Conservation (phyloP, 2,113 vertebrate species). For the Scatophagus argus region DNA sequence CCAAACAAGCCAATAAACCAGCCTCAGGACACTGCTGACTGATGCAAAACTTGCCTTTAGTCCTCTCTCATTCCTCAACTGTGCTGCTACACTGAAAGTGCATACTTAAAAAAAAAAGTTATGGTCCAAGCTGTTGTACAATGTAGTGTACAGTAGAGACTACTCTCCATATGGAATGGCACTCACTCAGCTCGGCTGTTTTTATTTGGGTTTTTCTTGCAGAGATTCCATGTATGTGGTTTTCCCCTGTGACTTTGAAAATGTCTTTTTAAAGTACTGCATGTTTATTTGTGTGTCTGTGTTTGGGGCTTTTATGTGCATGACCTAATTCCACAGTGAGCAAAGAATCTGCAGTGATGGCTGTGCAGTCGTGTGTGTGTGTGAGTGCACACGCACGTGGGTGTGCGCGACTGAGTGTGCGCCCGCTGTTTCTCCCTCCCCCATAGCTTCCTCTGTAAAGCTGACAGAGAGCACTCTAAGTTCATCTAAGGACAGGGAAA, state of each 20-base stretch:
- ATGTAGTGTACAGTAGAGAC: constrained; percentile 14
- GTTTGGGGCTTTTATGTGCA: constrained; percentile 68
- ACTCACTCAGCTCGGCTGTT: constrained; percentile 1
- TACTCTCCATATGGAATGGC: constrained; percentile 31
- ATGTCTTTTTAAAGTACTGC: constrained; percentile 48
- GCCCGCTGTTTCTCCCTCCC: constrained; percentile 57
- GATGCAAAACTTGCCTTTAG: constrained; percentile 59
- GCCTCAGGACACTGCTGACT: constrained; percentile 65
- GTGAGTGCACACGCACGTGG: background rate
- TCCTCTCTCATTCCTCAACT: constrained; percentile 49
- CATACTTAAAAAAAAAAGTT: constrained; percentile 19
- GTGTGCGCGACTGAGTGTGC: constrained; percentile 32
- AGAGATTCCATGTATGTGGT: constrained; percentile 43
- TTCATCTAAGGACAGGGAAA: constrained; percentile 91
- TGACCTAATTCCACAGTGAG: constrained; percentile 78
- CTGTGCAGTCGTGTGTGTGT: constrained; percentile 46
- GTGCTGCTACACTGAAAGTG: constrained; percentile 29
- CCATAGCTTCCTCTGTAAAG: constrained; percentile 76
- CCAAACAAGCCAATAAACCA: constrained; percentile 56
- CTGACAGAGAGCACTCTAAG: constrained; percentile 84
- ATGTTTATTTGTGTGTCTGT: constrained; percentile 58
- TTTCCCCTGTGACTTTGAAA: constrained; percentile 53
- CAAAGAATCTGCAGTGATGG: constrained; percentile 69
- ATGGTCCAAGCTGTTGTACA: constrained; percentile 16
- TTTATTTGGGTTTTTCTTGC: constrained; percentile 25